Evolutionary conservation across 1,140 invertebrate species (phyloP).

Genomic region (Epicauta chinensis): DNA sequence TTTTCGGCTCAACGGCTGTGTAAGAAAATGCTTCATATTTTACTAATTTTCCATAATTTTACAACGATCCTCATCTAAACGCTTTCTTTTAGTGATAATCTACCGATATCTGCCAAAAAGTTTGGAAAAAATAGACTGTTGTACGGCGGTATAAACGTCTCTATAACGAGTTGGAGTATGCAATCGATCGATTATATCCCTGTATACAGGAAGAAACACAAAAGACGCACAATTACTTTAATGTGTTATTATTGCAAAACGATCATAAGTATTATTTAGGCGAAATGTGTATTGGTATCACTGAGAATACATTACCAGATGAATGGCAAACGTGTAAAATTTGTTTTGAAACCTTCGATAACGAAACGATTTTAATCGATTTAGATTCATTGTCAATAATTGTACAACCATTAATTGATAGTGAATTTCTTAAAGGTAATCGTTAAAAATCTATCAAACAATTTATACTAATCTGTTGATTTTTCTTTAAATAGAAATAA

Average conservation of each 20-base stretch:
- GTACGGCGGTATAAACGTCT: too few species aligned
- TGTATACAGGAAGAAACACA: neutral
- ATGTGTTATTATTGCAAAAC: neutral
- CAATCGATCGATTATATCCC: slow-evolving; percentile 8
- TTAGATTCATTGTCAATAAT: slow-evolving; percentile 19
- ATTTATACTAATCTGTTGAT: too few species aligned
- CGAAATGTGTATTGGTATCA: slow-evolving; percentile 19
- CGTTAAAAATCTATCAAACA: too few species aligned
- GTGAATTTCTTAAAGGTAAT: slow-evolving; percentile 20
- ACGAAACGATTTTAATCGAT: slow-evolving; percentile 8
- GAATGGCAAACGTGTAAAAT: slow-evolving; percentile 19
- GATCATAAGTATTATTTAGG: slow-evolving; percentile 14
- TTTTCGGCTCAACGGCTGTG: too few species aligned
- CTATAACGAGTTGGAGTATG: too few species aligned
- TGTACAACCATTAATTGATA: slow-evolving; percentile 12
- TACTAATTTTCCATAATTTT: too few species aligned
- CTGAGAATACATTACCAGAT: slow-evolving; percentile 20
- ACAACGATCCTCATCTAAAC: too few species aligned
- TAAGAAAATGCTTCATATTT: too few species aligned
- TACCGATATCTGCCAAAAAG: too few species aligned
- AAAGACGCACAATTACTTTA: neutral
- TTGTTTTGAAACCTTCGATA: slow-evolving; percentile 3
- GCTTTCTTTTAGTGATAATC: too few species aligned
- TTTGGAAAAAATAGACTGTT: too few species aligned
- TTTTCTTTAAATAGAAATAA: too few species aligned